These are phyloP conservation scores for Xestia sexstrigata DNA, from an alignment of 2,888 invertebrate genomes.

Conservation along the genomic window DNA sequence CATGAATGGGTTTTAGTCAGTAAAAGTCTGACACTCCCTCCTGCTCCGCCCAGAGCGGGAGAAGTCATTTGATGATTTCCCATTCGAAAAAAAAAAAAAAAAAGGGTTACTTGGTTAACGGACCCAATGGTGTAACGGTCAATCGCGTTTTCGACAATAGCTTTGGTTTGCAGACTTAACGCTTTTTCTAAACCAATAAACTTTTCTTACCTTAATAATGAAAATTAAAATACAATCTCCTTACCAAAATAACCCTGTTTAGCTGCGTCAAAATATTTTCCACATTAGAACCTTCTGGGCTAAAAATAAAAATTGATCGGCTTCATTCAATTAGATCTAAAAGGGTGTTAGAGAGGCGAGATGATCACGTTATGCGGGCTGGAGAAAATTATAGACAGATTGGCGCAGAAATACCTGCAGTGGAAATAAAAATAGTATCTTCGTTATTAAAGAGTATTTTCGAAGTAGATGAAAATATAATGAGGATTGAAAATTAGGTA, in stretches of 20 bases:
- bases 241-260: neutral
- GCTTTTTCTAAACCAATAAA: neutral
- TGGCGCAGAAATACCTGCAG: constrained; percentile 12
- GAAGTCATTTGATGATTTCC: too few species aligned
- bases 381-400: constrained; percentile 33
- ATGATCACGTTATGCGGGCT: constrained; percentile 43
- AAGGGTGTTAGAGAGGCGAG: constrained; percentile 43
- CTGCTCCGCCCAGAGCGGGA: too few species aligned
- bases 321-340: constrained; percentile 52
- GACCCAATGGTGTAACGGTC: neutral
- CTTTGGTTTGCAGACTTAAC: neutral
- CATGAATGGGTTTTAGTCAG: too few species aligned
- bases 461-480: neutral
- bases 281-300: neutral
- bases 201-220: neutral
- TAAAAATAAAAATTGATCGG: constrained; percentile 57
- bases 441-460: neutral
- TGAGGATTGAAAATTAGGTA: neutral
- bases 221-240: neutral
- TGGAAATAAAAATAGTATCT: constrained; percentile 10
- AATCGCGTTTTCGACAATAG: neutral
- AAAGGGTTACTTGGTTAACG: neutral
- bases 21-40: too few species aligned
- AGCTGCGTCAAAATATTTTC: constrained; percentile 9
- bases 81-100: too few species aligned